Evolutionary conservation across 2,888 invertebrate species (phyloP).

Genomic region (Phyllotreta striolata): DNA sequence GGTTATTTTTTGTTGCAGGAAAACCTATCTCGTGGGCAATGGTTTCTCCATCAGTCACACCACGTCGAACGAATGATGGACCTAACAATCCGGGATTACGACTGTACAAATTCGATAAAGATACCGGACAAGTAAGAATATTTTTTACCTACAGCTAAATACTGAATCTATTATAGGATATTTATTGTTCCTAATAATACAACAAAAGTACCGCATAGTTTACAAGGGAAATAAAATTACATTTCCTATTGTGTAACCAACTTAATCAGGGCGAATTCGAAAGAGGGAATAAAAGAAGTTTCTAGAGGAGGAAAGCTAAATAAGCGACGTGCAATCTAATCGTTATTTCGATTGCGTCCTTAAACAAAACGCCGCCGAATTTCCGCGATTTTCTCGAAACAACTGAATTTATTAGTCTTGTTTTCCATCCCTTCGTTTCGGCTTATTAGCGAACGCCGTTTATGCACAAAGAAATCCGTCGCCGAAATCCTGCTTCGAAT

Average conservation of each 20-base stretch:
- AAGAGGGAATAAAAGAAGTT: no score
- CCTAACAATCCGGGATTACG: slow-evolving; percentile 89
- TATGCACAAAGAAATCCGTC: slow-evolving; percentile 32
- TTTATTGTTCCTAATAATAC: no score
- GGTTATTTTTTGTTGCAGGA: slow-evolving; percentile 63
- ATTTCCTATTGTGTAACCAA: no score
- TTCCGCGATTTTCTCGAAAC: slow-evolving; percentile 23
- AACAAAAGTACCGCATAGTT: no score
- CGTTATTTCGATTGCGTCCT: slow-evolving; percentile 7
- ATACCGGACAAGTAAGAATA: slow-evolving; percentile 77
- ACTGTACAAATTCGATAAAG: slow-evolving; percentile 88
- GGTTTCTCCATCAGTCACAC: slow-evolving; percentile 89
- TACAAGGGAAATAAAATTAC: no score
- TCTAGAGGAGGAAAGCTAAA: background rate
- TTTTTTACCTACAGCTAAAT: background rate
- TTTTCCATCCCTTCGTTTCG: slow-evolving; percentile 22
- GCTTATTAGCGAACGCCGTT: slow-evolving; percentile 30
- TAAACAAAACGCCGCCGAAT: slow-evolving; percentile 20
- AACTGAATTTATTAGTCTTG: slow-evolving; percentile 28
- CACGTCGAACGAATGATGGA: slow-evolving; percentile 78
- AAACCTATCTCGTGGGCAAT: slow-evolving; percentile 87
- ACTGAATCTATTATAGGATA: background rate
- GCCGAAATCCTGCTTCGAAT: slow-evolving; percentile 30
- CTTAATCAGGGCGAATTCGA: no score
- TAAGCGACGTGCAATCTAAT: slow-evolving; percentile 10